These are phyloP conservation scores for Lamellibrachia columna DNA, from an alignment of 2,888 invertebrate genomes.

Conservation along the genomic window DNA sequence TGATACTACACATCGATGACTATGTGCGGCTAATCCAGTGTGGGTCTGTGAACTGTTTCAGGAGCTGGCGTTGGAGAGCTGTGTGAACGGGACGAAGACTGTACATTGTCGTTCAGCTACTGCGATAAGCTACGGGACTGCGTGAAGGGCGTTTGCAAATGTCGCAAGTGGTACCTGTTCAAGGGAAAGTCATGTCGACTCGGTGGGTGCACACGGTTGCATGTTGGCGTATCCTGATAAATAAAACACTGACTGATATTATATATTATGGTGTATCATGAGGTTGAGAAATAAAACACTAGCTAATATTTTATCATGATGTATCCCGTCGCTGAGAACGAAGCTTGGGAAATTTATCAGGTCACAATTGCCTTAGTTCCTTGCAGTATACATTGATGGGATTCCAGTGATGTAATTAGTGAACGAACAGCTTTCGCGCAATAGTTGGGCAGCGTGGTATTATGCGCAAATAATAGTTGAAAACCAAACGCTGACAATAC, in stretches of 20 bases:
- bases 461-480: too few relatives aligned
- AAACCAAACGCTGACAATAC: too few relatives aligned
- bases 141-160: not conserved
- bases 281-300: not conserved
- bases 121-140: not conserved
- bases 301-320: too few relatives aligned
- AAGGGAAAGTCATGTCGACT: conserved; percentile 9
- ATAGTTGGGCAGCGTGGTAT: too few relatives aligned
- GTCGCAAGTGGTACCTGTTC: conserved; percentile 4
- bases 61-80: not conserved
- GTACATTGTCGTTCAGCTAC: not conserved
- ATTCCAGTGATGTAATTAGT: too few relatives aligned
- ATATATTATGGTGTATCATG: not conserved
- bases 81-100: not conserved
- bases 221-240: not conserved
- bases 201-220: not conserved
- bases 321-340: too few relatives aligned
- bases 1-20: too few relatives aligned
- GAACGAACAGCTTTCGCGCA: too few relatives aligned
- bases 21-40: not conserved
- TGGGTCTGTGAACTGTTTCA: not conserved
- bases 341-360: too few relatives aligned
- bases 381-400: too few relatives aligned
- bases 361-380: too few relatives aligned
- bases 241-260: not conserved